These are phyloP conservation scores for Drosophila fuyamai DNA, from an alignment of 1,140 invertebrate species.

Conservation along the genomic window DNA sequence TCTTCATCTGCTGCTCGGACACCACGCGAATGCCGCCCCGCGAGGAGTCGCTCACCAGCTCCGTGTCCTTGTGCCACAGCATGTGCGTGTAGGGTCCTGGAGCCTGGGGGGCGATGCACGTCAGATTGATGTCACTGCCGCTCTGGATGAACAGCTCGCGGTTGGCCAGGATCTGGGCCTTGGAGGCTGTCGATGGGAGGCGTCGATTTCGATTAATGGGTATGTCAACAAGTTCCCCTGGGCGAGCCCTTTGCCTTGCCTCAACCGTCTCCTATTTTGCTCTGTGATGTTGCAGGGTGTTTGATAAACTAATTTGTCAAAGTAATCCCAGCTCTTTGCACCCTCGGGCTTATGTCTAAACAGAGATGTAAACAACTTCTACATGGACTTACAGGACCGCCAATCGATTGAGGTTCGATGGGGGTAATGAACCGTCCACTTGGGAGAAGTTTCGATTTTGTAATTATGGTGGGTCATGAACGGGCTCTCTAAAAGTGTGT, in stretches of 20 bases:
- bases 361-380: conserved; percentile 41
- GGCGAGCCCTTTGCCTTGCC: neutral
- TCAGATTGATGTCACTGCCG: conserved; percentile 95
- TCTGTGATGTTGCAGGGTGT: conserved; percentile 5
- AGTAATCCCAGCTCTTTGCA: conserved; percentile 38
- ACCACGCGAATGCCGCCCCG: conserved; percentile 93
- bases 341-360: conserved; percentile 20
- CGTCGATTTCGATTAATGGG: conserved; percentile 46
- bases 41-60: conserved; percentile 95
- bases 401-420: conserved; percentile 39
- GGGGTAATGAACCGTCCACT: conserved; percentile 5
- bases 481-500: neutral
- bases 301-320: conserved; percentile 55
- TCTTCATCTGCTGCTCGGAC: conserved; percentile 93
- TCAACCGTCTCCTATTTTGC: neutral
- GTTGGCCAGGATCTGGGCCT: conserved; percentile 94
- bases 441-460: neutral
- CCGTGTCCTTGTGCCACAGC: conserved; percentile 94
- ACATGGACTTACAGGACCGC: conserved; percentile 36
- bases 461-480: neutral
- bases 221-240: conserved; percentile 21
- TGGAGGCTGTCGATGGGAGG: conserved; percentile 89
- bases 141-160: conserved; percentile 94
- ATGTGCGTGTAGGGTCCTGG: conserved; percentile 95
- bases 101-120: conserved; percentile 93